Conservation (phyloP, 2,888 invertebrate genomes). For the Tetragonisca angustula region DNA sequence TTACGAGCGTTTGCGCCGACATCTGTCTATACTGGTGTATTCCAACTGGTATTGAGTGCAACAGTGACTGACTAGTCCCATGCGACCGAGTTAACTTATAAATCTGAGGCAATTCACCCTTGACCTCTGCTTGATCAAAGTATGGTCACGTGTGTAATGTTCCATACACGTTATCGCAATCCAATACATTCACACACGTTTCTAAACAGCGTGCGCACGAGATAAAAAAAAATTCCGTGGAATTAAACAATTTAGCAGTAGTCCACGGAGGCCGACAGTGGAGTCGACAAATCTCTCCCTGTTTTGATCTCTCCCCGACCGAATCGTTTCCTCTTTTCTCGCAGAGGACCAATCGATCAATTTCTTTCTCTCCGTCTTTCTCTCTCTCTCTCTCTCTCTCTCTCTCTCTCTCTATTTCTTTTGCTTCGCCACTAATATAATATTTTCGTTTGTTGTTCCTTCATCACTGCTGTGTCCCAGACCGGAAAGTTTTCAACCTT, state of each 20-base stretch:
- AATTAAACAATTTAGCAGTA: conserved; percentile 23
- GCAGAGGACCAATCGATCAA: background rate
- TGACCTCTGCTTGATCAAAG: conserved; percentile 74
- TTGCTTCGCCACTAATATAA: background rate
- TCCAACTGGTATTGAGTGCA: conserved; percentile 55
- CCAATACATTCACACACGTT: conserved; percentile 44
- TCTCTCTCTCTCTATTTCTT: background rate
- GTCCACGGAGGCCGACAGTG: too few relatives aligned
- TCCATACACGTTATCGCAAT: conserved; percentile 54
- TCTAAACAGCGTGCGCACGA: conserved; percentile 33
- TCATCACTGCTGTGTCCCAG: background rate
- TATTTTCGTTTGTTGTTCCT: background rate
- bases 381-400: background rate
- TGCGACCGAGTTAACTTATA: conserved; percentile 78
- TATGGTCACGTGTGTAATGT: conserved; percentile 58
- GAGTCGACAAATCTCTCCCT: background rate
- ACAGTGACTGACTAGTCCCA: conserved; percentile 73
- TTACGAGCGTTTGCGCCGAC: conserved; percentile 63
- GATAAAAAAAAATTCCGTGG: conserved; percentile 28
- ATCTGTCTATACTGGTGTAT: conserved; percentile 46
- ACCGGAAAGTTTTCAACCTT: background rate
- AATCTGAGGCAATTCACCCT: conserved; percentile 77
- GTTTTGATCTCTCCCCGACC: background rate
- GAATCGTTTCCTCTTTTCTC: background rate
- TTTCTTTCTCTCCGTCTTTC: background rate